A percentile compares a stretch with the other conserved stretches of the same genome.
Conservation (phyloP, 2,113 vertebrate genomes). For the Pycnonotus jocosus region DNA sequence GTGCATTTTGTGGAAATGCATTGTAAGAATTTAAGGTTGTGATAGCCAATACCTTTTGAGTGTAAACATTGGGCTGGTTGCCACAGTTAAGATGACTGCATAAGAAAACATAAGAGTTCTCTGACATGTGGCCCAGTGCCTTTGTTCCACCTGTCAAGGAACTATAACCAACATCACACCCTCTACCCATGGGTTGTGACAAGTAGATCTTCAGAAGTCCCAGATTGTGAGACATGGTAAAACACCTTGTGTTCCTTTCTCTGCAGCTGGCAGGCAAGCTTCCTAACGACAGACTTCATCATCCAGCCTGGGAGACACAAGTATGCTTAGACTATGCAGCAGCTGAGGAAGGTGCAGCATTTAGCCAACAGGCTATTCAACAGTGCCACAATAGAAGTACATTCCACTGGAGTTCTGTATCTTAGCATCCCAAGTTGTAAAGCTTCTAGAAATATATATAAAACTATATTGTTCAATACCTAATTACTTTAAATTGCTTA, state of each 20-base stretch:
- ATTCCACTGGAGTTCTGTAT: background rate
- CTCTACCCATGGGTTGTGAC: background rate
- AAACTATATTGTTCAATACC: background rate
- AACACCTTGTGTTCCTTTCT: background rate
- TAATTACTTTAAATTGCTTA: background rate
- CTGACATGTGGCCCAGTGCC: background rate
- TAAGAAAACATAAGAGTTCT: background rate
- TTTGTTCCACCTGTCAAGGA: background rate
- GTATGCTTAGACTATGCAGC: background rate
- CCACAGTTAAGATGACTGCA: background rate
- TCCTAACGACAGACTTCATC: background rate
- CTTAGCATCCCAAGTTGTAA: background rate
- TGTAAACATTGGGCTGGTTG: background rate
- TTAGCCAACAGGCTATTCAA: background rate
- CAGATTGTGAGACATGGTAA: background rate
- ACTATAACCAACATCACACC: background rate
- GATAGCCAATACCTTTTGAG: background rate
- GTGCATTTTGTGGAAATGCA: background rate
- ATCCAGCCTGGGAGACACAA: background rate
- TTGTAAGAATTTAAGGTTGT: background rate
- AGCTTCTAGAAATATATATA: background rate
- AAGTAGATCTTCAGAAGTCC: background rate
- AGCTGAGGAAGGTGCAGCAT: background rate
- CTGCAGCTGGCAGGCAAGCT: background rate
- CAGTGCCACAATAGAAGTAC: background rate